phyloP scores from a whole-genome alignment of 2,888 invertebrate species.

The Phania funesta region DNA sequence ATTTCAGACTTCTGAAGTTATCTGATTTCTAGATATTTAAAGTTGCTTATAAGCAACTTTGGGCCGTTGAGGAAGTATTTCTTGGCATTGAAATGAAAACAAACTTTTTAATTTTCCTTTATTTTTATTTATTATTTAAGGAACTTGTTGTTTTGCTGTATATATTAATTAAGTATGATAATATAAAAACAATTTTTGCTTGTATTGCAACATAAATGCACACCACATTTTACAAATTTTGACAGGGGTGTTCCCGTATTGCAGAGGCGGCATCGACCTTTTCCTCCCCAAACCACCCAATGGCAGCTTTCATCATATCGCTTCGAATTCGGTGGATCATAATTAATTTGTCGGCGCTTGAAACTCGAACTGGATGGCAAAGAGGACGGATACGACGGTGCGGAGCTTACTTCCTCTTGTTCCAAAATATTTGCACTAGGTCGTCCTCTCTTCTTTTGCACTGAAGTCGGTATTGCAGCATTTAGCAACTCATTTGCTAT shows the following conservation, averaged over 20 bases:
- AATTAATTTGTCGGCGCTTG: background rate
- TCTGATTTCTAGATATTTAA: no score
- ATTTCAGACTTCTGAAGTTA: no score
- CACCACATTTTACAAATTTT: background rate
- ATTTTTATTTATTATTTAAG: background rate
- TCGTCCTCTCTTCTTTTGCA: constrained; percentile 18
- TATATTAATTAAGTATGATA: background rate
- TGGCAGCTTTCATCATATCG: background rate
- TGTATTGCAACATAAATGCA: background rate
- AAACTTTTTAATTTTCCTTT: background rate
- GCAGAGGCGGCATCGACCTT: constrained; percentile 23
- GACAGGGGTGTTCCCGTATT: constrained; percentile 10
- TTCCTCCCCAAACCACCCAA: constrained; percentile 16
- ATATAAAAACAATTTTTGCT: constrained; percentile 18
- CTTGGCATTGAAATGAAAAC: background rate
- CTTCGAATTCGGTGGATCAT: background rate
- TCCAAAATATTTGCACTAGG: background rate
- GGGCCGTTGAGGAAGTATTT: constrained; percentile 13
- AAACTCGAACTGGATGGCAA: background rate
- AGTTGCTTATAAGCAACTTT: constrained; percentile 47
- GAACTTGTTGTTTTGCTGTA: background rate
- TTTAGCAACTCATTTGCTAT: constrained; percentile 16
- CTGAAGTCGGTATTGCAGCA: background rate
- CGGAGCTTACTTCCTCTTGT: background rate
- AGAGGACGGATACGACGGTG: background rate